Conservation (phyloP, 2,797 vertebrate species). For the Helicolenus hilgendorfi region DNA sequence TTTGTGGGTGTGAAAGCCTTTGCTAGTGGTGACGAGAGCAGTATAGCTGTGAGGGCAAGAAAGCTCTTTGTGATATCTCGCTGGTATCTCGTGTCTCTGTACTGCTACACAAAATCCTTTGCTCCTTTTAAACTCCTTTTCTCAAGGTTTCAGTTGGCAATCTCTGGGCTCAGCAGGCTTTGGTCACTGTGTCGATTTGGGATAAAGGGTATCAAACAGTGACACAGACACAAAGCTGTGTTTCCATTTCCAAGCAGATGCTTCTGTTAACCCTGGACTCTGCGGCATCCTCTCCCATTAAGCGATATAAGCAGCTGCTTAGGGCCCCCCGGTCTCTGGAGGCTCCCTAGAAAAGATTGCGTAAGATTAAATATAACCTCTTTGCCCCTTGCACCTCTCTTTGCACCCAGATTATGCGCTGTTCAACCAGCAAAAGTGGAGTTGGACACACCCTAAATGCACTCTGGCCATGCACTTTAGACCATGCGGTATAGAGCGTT, state of each 20-base stretch:
- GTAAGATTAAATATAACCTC: too few species aligned
- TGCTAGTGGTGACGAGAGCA: conserved; percentile 17
- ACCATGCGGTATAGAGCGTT: too few species aligned
- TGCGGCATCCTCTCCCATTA: background rate
- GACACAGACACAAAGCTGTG: conserved; percentile 4
- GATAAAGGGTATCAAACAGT: conserved; percentile 30
- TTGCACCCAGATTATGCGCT: background rate
- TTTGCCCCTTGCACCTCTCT: too few species aligned
- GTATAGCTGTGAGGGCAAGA: background rate
- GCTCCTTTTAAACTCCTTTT: conserved; percentile 12
- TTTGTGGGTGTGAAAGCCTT: conserved; percentile 27
- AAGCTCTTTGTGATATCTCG: conserved; percentile 25
- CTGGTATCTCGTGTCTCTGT: conserved; percentile 33
- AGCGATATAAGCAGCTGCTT: background rate
- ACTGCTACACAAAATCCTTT: conserved; percentile 41
- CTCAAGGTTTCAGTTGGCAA: conserved; percentile 30
- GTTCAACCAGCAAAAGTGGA: too few species aligned
- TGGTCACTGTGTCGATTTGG: conserved; percentile 43
- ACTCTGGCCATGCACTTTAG: too few species aligned
- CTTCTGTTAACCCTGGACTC: conserved; percentile 20
- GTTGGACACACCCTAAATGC: too few species aligned
- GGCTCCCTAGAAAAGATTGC: background rate
- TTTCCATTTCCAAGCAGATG: conserved; percentile 20
- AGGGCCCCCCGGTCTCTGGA: background rate
- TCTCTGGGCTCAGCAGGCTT: conserved; percentile 25